A percentile compares a stretch with the other conserved stretches of the same genome.
Conservation (phyloP, 2,797 vertebrate genomes). For the Peromyscus eremicus region DNA sequence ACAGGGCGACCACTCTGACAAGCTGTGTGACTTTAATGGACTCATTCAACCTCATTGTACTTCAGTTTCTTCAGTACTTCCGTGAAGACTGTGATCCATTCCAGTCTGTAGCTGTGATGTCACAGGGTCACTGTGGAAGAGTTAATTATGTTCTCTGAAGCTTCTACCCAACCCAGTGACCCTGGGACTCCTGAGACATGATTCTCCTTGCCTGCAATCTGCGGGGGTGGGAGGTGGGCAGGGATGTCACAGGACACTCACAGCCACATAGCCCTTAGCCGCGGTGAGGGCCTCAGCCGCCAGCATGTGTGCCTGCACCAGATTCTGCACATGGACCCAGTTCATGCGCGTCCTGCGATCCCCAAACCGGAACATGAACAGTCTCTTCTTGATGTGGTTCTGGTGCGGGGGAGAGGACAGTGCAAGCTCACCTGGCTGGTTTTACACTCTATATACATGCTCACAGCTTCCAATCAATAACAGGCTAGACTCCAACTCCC, state of each 20-base stretch:
- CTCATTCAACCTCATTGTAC: neutral
- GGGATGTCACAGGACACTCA: conserved; percentile 87
- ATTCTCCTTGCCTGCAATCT: neutral
- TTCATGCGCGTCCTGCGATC: conserved; percentile 92
- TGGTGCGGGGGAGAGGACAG: conserved; percentile 72
- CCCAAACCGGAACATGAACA: conserved; percentile 94
- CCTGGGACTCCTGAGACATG: neutral
- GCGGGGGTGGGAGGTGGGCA: rapidly evolving
- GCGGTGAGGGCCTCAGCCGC: conserved; percentile 92
- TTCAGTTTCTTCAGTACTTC: neutral
- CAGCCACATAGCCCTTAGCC: conserved; percentile 91
- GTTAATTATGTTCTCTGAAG: neutral
- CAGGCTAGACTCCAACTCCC: neutral
- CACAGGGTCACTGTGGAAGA: neutral
- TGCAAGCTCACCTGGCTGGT: neutral
- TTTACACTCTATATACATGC: rapidly evolving
- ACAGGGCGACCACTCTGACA: neutral
- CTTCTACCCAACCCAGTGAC: neutral
- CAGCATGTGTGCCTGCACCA: conserved; percentile 94
- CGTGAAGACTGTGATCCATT: neutral
- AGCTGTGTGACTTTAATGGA: neutral
- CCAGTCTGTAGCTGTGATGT: neutral
- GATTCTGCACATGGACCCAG: conserved; percentile 96
- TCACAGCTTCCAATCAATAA: neutral
- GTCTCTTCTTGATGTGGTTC: conserved; percentile 92